Percentiles rank a stretch among this genome's conserved stretches.
Conservation (phyloP, 2,888 invertebrate genomes). For the Lordiphosa fenestrarum region DNA sequence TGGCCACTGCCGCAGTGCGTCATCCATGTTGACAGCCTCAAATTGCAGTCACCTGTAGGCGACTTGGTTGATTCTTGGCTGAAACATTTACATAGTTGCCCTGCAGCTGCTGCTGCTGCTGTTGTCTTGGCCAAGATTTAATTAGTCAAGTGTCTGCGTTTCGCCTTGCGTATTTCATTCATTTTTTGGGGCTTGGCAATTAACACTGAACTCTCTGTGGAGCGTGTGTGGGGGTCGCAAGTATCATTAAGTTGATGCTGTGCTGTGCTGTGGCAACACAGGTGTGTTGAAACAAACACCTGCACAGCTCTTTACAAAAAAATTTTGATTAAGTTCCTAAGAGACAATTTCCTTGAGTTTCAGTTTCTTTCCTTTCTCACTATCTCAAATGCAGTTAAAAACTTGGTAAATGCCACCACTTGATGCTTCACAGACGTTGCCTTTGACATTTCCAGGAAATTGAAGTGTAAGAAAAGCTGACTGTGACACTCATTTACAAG, state of each 20-base stretch:
- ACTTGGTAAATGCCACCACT: slow-evolving; percentile 1
- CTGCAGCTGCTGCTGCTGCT: slow-evolving; percentile 12
- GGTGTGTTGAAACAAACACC: slow-evolving; percentile 11
- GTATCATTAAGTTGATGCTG: slow-evolving; percentile 32
- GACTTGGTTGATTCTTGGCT: slow-evolving; percentile 41
- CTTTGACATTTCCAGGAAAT: slow-evolving; percentile 4
- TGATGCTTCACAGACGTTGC: background rate
- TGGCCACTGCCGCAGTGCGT: slow-evolving; percentile 34
- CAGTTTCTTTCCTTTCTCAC: background rate
- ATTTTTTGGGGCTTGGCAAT: slow-evolving; percentile 61
- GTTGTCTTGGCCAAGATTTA: slow-evolving; percentile 66
- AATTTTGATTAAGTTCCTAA: background rate
- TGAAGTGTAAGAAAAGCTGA: slow-evolving; percentile 1
- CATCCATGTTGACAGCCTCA: slow-evolving; percentile 60
- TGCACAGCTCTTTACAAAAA: too few relatives aligned
- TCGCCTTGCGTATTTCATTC: slow-evolving; percentile 55
- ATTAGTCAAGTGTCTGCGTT: slow-evolving; percentile 53
- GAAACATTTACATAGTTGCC: slow-evolving; percentile 45
- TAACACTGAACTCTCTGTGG: slow-evolving; percentile 60
- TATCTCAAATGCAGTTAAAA: slow-evolving; percentile 1
- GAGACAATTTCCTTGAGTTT: slow-evolving; percentile 4
- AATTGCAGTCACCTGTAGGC: slow-evolving; percentile 62
- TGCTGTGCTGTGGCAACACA: slow-evolving; percentile 36
- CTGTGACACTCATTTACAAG: background rate
- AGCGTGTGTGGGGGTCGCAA: slow-evolving; percentile 57